Percentiles rank a stretch among this genome's conserved stretches.
Conservation (phyloP, 2,113 vertebrate species). For the Petroica traversi region DNA sequence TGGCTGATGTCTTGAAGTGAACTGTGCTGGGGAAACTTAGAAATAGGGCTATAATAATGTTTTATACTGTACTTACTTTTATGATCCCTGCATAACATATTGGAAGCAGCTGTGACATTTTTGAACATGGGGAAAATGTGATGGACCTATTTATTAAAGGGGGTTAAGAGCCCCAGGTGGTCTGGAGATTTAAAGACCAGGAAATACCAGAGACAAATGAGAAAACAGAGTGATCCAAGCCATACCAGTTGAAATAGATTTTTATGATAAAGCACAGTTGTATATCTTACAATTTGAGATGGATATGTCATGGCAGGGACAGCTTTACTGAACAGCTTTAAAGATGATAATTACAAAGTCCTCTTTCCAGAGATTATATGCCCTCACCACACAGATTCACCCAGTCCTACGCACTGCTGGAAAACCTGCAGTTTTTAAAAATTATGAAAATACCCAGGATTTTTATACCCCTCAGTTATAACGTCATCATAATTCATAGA, state of each 20-base stretch:
- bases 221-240: slow-evolving; percentile 45
- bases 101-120: slow-evolving; percentile 63
- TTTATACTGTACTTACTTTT: slow-evolving; percentile 53
- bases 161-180: slow-evolving; percentile 54
- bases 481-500: not conserved
- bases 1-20: not conserved
- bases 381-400: not conserved
- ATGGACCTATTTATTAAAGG: slow-evolving; percentile 56
- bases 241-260: slow-evolving; percentile 41
- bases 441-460: not conserved
- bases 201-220: slow-evolving; percentile 60
- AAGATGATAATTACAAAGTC: not conserved
- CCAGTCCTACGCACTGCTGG: not conserved
- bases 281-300: not conserved
- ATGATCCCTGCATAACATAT: slow-evolving; percentile 13
- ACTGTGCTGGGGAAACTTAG: not conserved
- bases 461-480: not conserved
- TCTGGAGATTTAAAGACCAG: slow-evolving; percentile 50
- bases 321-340: not conserved
- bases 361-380: not conserved
- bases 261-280: slow-evolving; percentile 33
- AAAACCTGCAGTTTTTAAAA: not conserved
- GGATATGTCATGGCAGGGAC: not conserved
- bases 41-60: slow-evolving; percentile 15
- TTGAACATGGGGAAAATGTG: not conserved